Percentiles rank a stretch among this genome's conserved stretches.
Conservation (phyloP, 2,113 vertebrate species). For the Caloenas nicobarica region DNA sequence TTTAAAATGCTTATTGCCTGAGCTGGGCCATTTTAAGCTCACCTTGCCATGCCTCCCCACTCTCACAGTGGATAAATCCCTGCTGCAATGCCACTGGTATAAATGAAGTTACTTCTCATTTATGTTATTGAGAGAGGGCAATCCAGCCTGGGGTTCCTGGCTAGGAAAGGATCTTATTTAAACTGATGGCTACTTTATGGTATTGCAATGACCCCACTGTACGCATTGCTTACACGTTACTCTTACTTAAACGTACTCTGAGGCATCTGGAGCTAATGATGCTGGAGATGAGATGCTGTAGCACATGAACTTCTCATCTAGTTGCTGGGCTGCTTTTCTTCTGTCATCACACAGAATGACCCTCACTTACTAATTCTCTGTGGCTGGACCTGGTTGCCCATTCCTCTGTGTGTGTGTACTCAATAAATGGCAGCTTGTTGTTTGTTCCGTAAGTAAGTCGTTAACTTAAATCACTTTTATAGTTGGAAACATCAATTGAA, state of each 20-base stretch:
- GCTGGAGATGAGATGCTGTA: neutral
- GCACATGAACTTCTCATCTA: neutral
- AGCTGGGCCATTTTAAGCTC: neutral
- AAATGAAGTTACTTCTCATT: neutral
- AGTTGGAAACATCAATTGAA: neutral
- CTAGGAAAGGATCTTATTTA: neutral
- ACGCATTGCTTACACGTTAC: neutral
- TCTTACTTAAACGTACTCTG: neutral
- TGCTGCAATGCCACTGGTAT: neutral
- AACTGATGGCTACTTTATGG: neutral
- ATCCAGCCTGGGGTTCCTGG: neutral
- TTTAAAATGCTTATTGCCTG: neutral
- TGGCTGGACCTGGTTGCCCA: neutral
- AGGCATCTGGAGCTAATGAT: neutral
- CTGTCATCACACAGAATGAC: neutral
- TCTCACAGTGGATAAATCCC: neutral
- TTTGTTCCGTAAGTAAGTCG: neutral
- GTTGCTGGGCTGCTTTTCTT: neutral
- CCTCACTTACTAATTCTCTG: neutral
- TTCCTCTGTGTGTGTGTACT: neutral
- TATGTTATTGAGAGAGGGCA: neutral
- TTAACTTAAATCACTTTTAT: neutral
- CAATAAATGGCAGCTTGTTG: neutral
- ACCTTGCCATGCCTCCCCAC: neutral
- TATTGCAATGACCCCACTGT: neutral